Base-by-base conservation (phyloP, 2,888 invertebrate species). In the Girardia tigrina region DNA sequence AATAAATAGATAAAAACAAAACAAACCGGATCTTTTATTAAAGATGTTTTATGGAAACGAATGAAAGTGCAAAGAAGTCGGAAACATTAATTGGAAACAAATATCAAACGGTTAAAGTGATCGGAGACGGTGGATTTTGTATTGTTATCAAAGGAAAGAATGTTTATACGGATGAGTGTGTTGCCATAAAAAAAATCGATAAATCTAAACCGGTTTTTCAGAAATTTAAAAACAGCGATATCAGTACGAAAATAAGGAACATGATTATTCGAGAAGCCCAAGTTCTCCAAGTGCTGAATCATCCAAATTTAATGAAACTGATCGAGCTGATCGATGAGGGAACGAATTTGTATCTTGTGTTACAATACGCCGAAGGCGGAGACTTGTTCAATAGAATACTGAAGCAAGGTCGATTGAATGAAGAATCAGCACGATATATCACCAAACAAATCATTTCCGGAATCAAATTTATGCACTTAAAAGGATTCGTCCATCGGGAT, bases 301-400 rank as follows among this genome's bases (percentile, higher is more conserved):
- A 75, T 75, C 27, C 29, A 36, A 75, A 75, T 75, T n/a, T 75
- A 20, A 74, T 75, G 23, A 75, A 75, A 75, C n/a, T 75, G 8
- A 23, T 75, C 20, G 75, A 75, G n/a, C 4, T 75, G 1, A 20
- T 27, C 23, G 75, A 75, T 71, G 71, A 75, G 23, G 72, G 72
- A 4, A 36, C 28, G 23, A n/a, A 75, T 26, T 14, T 75, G 4
- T 75, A 29, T 29, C 26, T 75, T 23, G 72, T 75, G 4, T 28
- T 75, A 16, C 29, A 75, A 42, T 28, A 26, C 26, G 71, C 75
- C 4, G 71, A 75, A 23, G 75, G 75, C 23, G 75, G 75, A 26
- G 75, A 75, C 23, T 26, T 75, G 8, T 75, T 75, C 26, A 72
- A 75, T 20, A 16, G 75, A 23, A 75, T 75, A 8, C 20, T 71